Base-by-base conservation (phyloP, 2,113 vertebrate species). In the Entomyzon cyanotis region DNA sequence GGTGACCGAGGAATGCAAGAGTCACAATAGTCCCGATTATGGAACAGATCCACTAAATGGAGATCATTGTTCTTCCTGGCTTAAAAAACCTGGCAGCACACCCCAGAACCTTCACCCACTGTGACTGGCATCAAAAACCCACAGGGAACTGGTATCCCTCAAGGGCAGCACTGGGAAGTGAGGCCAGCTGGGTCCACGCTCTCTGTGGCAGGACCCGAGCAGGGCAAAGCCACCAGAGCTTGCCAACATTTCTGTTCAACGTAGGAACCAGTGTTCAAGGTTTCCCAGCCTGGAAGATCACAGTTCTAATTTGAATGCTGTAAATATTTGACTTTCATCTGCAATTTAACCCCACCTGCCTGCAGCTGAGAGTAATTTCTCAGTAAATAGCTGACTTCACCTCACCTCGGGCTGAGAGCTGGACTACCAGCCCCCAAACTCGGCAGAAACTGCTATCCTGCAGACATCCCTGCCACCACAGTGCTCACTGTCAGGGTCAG, bases 261-360 rank as follows among this genome's bases (percentile, higher is more conserved):
- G 3, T 0, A 84, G 46, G 59, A 86, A 83, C 33, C 0, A 0
- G 27, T 25, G 27, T 44, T 35, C 12, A 41, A 55, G 41, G 46
- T 60, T 90, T 89, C 84, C 46, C 63, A 67, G 64, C 74, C 68
- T 0, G 0, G 64, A 64, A 67, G 28, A 81, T 90, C 74, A 67
- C 56, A 50, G 39, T 0, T 0, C 53, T 69, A 41, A 73, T 90
- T 44, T 65, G 76, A 89, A 79, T 53, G 78, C 55, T 30, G 49
- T 83, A 84, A 92, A 90, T 86, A 53, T 94, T 94, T 93, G 37
- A 77, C 68, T 95, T 87, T 68, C 68, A 70, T 62, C 49, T 86
- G 84, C 89, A 65, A 39, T 77, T 80, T 74, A 79, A 92, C 91
- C 68, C 87, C 0, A 0, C 25, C 59, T 70, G 71, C 71, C 62